Evolutionary conservation across 2,797 vertebrate genomes (phyloP).

Genomic region (Peromyscus aztecus): DNA sequence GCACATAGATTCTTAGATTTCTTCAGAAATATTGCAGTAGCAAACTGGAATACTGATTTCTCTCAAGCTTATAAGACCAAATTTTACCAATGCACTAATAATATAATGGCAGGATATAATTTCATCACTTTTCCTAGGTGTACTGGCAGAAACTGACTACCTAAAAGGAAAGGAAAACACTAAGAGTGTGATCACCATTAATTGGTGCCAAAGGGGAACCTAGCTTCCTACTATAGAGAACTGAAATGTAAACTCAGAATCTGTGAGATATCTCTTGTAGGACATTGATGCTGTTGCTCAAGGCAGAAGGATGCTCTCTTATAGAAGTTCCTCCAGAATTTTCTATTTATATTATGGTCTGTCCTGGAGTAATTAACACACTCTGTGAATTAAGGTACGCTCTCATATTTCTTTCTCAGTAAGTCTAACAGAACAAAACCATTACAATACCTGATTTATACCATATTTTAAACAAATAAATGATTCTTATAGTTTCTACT

Average conservation of each 20-base stretch:
- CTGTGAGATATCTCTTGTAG: background rate
- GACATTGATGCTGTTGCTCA: background rate
- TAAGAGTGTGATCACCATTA: background rate
- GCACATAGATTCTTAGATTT: background rate
- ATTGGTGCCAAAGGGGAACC: background rate
- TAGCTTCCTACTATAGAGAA: background rate
- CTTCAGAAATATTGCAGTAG: background rate
- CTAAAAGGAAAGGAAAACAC: background rate
- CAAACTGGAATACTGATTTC: background rate
- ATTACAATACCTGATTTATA: conserved; percentile 16
- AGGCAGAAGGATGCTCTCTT: background rate
- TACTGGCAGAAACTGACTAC: background rate
- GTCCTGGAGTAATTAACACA: background rate
- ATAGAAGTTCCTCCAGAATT: background rate
- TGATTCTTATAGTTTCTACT: conserved; percentile 29
- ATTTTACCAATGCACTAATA: background rate
- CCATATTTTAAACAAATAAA: background rate
- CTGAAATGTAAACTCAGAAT: background rate
- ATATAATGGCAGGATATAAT: background rate
- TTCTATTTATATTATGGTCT: background rate
- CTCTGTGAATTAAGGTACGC: background rate
- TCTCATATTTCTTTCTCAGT: background rate
- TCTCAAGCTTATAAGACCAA: background rate
- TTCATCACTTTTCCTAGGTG: background rate
- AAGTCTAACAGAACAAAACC: background rate